Conservation (phyloP, 1,140 invertebrate genomes). For the Microplitis demolitor region DNA sequence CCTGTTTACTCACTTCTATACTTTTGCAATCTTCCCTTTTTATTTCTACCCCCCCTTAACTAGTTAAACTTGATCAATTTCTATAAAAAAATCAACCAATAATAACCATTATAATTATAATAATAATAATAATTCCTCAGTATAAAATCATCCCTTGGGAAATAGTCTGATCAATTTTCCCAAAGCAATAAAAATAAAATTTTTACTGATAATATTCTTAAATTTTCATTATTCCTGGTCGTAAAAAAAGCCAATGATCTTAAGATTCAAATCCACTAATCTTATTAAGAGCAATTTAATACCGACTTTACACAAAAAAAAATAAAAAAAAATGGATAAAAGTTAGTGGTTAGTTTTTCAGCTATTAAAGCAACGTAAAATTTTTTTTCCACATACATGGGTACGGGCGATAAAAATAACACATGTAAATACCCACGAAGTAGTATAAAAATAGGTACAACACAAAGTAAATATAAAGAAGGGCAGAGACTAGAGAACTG, state of each 20-base stretch:
- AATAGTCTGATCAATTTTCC: neutral
- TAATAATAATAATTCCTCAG: neutral
- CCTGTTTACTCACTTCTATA: neutral
- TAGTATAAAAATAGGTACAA: too few relatives aligned
- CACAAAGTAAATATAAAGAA: neutral
- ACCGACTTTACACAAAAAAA: too few relatives aligned
- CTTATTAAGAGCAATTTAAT: too few relatives aligned
- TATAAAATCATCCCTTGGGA: neutral
- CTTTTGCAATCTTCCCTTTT: neutral
- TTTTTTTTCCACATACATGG: neutral
- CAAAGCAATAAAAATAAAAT: too few relatives aligned
- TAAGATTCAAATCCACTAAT: too few relatives aligned
- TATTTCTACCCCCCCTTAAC: neutral
- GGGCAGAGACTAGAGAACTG: neutral
- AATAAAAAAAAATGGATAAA: too few relatives aligned
- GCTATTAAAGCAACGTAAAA: neutral
- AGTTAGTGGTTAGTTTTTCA: too few relatives aligned
- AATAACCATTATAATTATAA: neutral
- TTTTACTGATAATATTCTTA: too few relatives aligned
- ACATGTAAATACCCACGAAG: slow-evolving; percentile 9
- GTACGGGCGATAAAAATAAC: slow-evolving; percentile 13
- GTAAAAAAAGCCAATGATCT: too few relatives aligned
- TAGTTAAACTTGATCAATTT: neutral
- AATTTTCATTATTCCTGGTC: too few relatives aligned
- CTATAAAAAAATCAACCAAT: neutral